Percentiles rank a stretch among this genome's conserved stretches.
These are phyloP conservation scores for Kuschelorhynchus macadamiae DNA, from an alignment of 2,888 invertebrate species.

Conservation along the genomic window DNA sequence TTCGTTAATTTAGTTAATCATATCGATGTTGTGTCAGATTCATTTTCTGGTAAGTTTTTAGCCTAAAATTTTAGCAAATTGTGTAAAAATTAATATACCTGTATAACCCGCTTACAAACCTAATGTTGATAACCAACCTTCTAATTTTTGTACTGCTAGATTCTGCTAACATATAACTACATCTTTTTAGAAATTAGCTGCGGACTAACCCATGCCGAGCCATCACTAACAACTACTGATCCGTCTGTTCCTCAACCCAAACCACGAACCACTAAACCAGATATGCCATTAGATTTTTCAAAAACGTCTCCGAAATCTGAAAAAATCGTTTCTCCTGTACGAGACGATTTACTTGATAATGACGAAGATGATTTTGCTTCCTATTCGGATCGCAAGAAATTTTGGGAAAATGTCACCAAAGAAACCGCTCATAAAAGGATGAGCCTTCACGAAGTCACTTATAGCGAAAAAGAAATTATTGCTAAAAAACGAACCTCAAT, in stretches of 20 bases:
- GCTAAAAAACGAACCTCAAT: slow-evolving; percentile 63
- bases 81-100: slow-evolving; percentile 23
- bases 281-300: slow-evolving; percentile 56
- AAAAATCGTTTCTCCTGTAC: slow-evolving; percentile 61
- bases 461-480: slow-evolving; percentile 55
- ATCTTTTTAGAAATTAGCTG: slow-evolving; percentile 68
- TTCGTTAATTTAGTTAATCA: slow-evolving; percentile 50
- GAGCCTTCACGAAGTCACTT: slow-evolving; percentile 61
- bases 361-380: slow-evolving; percentile 63
- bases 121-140: slow-evolving; percentile 34
- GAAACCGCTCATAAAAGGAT: slow-evolving; percentile 62
- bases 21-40: slow-evolving; percentile 54
- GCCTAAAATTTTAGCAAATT: slow-evolving; percentile 15
- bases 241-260: slow-evolving; percentile 69
- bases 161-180: slow-evolving; percentile 67
- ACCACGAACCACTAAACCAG: slow-evolving; percentile 66
- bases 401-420: slow-evolving; percentile 70
- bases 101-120: slow-evolving; percentile 35
- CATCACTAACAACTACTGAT: slow-evolving; percentile 62
- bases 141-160: slow-evolving; percentile 62
- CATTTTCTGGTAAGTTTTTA: slow-evolving; percentile 47
- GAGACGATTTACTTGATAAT: slow-evolving; percentile 61
- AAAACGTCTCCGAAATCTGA: slow-evolving; percentile 52
- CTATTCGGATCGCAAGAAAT: slow-evolving; percentile 70
- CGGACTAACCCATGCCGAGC: slow-evolving; percentile 64